phyloP scores from a whole-genome alignment of 2,888 invertebrate species.

The Poecilobothrus nobilitatus region DNA sequence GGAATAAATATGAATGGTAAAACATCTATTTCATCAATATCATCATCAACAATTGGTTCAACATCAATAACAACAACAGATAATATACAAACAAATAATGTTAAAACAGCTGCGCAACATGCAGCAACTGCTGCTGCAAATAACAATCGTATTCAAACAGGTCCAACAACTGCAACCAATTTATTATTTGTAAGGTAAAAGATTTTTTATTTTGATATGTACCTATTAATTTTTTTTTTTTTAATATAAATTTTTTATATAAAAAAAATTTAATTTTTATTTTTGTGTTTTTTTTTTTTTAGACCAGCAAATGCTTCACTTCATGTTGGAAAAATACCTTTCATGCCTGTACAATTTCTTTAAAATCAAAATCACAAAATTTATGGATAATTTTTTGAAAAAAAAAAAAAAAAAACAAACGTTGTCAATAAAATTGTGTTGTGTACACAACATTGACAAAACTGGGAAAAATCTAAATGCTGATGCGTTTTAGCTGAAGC shows the following conservation, averaged over 20 bases:
- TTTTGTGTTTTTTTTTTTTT: constrained; percentile 24
- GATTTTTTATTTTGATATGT: too few species aligned
- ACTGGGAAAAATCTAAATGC: not conserved
- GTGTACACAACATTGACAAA: not conserved
- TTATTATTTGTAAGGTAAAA: constrained; percentile 44
- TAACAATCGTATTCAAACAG: constrained; percentile 32
- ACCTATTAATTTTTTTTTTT: constrained; percentile 12
- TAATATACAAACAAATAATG: constrained; percentile 18
- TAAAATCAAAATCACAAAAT: constrained; percentile 24
- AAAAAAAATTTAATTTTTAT: not conserved
- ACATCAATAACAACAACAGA: constrained; percentile 20
- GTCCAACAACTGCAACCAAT: constrained; percentile 35
- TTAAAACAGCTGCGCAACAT: constrained; percentile 23
- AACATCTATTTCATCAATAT: constrained; percentile 24
- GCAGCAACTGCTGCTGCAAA: constrained; percentile 22
- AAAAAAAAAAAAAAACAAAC: too few species aligned
- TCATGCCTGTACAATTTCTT: constrained; percentile 41
- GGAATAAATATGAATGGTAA: constrained; percentile 17
- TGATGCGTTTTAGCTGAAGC: constrained; percentile 6
- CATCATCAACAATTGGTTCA: constrained; percentile 21
- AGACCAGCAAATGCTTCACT: constrained; percentile 40
- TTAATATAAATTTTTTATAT: not conserved
- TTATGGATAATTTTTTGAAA: not conserved
- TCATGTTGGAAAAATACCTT: constrained; percentile 40
- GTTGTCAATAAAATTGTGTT: not conserved